Base-by-base conservation (phyloP, 2,888 invertebrate genomes). In the Cerceris ruficornis region DNA sequence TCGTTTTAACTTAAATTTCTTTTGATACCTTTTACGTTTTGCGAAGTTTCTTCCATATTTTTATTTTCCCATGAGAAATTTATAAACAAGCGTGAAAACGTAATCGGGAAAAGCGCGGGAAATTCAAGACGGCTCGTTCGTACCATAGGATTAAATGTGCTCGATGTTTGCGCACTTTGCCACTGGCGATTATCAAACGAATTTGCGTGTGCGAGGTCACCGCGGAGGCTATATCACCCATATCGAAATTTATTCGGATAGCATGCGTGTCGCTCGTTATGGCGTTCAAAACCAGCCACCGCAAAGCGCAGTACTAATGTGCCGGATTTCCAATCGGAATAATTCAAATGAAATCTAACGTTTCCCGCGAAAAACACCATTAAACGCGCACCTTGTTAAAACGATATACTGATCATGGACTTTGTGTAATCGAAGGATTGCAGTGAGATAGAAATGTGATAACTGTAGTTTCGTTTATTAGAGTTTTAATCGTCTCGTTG, bases 91-190 rank as follows among this genome's bases (percentile, higher is more conserved):
- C n/a, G n/a, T n/a, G n/a, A n/a, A 43, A 7, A 7, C 43, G 9
- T 7, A 9, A 9, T 43, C 7, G 50, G 11, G 11, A 13, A 13
- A 67, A 60, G 49, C 46, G 11, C 39, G 46, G 4, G 14, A 14
- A 15, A 46, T 61, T 46, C 15, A 67, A 61, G 55, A 17, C 57
- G 43, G 57, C 73, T 60, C 62, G 68, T 69, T 74, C 39, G 39
- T 39, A 58, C 68, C 62, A 59, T 68, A 62, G 65, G 59, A 69
- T 71, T 71, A 64, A 75, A 75, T 65, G 61, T 61, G 59, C 60
- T 66, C 55, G 60, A 65, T 70, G 50, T 70, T 75, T 75, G 70
- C 55, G 61, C 59, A 61, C 42, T 46, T 49, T 55, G 43, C 58
- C 58, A 41, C 17, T 43, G 62, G 17, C 58, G 67, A 67, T 71